phyloP scores from a whole-genome alignment of 2,888 invertebrate genomes.

The Tubulanus polymorphus region DNA sequence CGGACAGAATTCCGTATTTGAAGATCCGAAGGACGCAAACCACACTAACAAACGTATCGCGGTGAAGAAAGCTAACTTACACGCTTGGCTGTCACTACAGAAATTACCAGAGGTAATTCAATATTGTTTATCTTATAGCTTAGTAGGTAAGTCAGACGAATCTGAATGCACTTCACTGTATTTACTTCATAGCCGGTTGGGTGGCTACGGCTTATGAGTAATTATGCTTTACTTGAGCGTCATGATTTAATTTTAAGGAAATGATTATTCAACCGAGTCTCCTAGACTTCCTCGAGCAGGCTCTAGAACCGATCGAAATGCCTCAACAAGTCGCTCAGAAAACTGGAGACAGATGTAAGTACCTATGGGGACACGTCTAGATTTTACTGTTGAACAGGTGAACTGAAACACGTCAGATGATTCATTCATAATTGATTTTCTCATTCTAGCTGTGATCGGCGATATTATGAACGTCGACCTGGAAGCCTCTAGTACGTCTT shows the following conservation, averaged over 20 bases:
- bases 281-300: slow-evolving; percentile 94
- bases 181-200: too few relatives aligned
- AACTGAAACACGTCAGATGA: too few relatives aligned
- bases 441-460: too few relatives aligned
- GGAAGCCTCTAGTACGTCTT: slow-evolving; percentile 35
- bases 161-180: too few relatives aligned
- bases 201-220: too few relatives aligned
- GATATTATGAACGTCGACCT: slow-evolving; percentile 35
- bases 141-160: too few relatives aligned
- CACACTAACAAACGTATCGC: slow-evolving; percentile 14
- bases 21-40: neutral
- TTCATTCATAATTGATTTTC: too few relatives aligned
- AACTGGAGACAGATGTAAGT: too few relatives aligned
- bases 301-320: slow-evolving; percentile 86
- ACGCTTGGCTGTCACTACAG: slow-evolving; percentile 94
- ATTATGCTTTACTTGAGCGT: too few relatives aligned
- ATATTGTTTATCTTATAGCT: neutral
- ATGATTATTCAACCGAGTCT: slow-evolving; percentile 96
- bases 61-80: slow-evolving; percentile 76
- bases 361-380: too few relatives aligned
- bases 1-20: neutral
- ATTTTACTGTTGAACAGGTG: too few relatives aligned
- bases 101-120: slow-evolving; percentile 72
- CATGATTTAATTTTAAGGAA: slow-evolving; percentile 65
- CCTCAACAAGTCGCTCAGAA: slow-evolving; percentile 25